phyloP scores from a whole-genome alignment of 1,140 invertebrate species.

The Drosophila simulans region DNA sequence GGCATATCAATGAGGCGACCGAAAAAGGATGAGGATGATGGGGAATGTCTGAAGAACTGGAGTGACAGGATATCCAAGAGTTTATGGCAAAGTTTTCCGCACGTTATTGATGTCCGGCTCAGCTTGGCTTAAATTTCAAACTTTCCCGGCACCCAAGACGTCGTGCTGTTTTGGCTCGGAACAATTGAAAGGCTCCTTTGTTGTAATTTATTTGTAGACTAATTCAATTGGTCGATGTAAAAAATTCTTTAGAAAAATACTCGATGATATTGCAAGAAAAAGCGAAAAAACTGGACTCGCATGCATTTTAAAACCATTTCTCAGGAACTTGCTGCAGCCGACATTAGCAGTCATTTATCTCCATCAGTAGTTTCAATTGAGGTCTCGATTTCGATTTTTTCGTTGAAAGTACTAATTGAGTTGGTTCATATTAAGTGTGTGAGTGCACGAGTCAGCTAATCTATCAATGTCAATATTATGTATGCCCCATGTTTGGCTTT shows the following conservation, averaged over 20 bases:
- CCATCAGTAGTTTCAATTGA: conserved; percentile 15
- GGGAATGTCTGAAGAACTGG: background rate
- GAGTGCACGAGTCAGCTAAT: conserved; percentile 15
- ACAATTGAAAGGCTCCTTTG: conserved; percentile 56
- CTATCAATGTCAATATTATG: conserved; percentile 37
- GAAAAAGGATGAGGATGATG: background rate
- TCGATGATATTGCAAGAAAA: conserved; percentile 15
- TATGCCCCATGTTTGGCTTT: conserved; percentile 14
- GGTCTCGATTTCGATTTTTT: conserved; percentile 21
- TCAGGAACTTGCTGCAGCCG: conserved; percentile 19
- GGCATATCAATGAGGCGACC: conserved; percentile 58
- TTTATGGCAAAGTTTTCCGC: conserved; percentile 56
- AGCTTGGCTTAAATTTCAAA: conserved; percentile 40
- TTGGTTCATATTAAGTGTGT: conserved; percentile 11
- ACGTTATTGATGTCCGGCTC: conserved; percentile 59
- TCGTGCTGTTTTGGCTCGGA: conserved; percentile 4
- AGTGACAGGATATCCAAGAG: conserved; percentile 28
- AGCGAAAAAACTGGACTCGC: background rate
- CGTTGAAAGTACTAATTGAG: conserved; percentile 30
- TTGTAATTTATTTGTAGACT: conserved; percentile 42
- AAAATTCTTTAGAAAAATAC: conserved; percentile 32
- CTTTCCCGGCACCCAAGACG: conserved; percentile 26
- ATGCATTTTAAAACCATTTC: conserved; percentile 29
- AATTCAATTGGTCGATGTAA: conserved; percentile 48
- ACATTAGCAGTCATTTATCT: conserved; percentile 37